Conservation (phyloP, 92 coral and sea anemone genomes). For the Porites lobata region DNA sequence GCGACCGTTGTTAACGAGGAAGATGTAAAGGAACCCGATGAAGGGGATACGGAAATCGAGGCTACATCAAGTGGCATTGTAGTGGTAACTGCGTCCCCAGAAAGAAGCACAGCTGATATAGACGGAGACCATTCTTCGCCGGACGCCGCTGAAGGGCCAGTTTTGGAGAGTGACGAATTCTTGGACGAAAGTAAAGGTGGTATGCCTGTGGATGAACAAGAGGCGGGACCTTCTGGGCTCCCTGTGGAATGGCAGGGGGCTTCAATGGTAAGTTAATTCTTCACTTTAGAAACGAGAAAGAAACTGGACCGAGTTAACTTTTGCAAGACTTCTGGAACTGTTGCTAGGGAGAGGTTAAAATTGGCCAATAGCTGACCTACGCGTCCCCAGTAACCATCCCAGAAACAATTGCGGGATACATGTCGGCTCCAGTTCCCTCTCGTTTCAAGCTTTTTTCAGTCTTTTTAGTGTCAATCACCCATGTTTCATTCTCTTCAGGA, state of each 20-base stretch:
- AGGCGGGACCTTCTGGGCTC: constrained; percentile 43
- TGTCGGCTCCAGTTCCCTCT: too few species aligned
- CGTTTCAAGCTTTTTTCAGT: neutral
- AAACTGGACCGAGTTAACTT: too few species aligned
- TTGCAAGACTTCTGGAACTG: too few species aligned
- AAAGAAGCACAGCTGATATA: neutral
- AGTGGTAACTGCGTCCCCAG: neutral
- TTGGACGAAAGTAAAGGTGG: neutral
- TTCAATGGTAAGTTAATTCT: constrained; percentile 17
- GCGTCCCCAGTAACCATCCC: too few species aligned
- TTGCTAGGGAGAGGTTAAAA: too few species aligned
- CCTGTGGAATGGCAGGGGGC: constrained; percentile 62
- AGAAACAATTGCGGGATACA: too few species aligned
- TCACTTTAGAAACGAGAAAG: neutral
- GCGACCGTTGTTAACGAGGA: neutral
- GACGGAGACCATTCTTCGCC: neutral
- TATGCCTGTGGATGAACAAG: constrained; percentile 30
- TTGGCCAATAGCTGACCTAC: too few species aligned
- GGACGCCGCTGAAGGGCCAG: neutral
- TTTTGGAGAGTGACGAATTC: constrained; percentile 5
- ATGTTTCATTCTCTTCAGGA: constrained; percentile 58
- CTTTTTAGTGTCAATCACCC: neutral
- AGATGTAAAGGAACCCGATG: too few species aligned
- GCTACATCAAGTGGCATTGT: neutral
- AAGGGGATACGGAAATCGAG: neutral